Evolutionary conservation across 2,888 invertebrate species (phyloP).

Genomic region (Malachius bipustulatus): DNA sequence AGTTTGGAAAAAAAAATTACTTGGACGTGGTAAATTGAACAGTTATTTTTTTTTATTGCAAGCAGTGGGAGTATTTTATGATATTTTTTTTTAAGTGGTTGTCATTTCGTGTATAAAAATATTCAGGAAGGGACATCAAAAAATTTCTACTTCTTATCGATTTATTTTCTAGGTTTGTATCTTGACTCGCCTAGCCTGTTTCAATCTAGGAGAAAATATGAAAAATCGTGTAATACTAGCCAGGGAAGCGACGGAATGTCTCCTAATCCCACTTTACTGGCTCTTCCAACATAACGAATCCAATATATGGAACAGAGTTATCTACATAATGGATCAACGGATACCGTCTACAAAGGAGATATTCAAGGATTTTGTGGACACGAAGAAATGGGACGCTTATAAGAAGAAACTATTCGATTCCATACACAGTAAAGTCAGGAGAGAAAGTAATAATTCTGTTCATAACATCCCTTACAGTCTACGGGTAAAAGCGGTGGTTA

Average conservation of each 20-base stretch:
- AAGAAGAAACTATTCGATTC: conserved; percentile 41
- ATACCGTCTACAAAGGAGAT: conserved; percentile 46
- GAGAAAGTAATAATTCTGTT: conserved; percentile 44
- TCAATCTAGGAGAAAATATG: conserved; percentile 55
- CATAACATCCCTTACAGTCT: conserved; percentile 55
- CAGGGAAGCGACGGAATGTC: conserved; percentile 43
- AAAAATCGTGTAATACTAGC: conserved; percentile 55
- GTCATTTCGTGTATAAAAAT: too few relatives aligned
- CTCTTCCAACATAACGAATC: conserved; percentile 47
- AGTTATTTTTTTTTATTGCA: too few relatives aligned
- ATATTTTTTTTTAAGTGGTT: too few relatives aligned
- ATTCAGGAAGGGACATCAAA: too few relatives aligned
- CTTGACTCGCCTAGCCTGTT: conserved; percentile 45
- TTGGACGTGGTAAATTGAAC: too few relatives aligned
- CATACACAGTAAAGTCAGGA: conserved; percentile 39
- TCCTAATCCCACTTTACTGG: conserved; percentile 59
- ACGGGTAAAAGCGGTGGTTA: too few relatives aligned
- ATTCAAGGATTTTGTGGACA: conserved; percentile 41
- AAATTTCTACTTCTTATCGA: too few relatives aligned
- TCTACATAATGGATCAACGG: conserved; percentile 46
- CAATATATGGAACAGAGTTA: conserved; percentile 54
- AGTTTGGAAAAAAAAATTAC: too few relatives aligned
- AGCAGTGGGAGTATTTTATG: too few relatives aligned
- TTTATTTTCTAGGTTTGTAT: conserved; percentile 1
- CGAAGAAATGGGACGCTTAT: conserved; percentile 46